These are phyloP conservation scores for Indicator indicator DNA, from an alignment of 2,113 vertebrate genomes.

Conservation along the genomic window DNA sequence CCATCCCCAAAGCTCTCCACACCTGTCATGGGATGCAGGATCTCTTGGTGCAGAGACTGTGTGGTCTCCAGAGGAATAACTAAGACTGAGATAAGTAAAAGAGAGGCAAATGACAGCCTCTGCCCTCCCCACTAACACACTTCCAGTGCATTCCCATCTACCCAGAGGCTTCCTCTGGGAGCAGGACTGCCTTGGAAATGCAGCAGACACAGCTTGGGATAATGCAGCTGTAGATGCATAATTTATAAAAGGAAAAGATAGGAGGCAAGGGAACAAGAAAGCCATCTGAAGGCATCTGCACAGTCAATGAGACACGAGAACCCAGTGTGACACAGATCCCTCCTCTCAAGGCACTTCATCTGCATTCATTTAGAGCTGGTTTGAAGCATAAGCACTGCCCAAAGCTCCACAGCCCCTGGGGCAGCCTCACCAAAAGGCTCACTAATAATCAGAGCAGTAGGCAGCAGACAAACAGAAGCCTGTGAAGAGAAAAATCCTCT, in stretches of 20 bases:
- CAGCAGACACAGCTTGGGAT: background rate
- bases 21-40: background rate
- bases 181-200: background rate
- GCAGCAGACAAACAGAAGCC: background rate
- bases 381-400: background rate
- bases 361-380: background rate
- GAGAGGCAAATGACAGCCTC: background rate
- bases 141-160: background rate
- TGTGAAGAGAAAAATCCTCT: background rate
- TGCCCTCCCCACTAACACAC: background rate
- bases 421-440: background rate
- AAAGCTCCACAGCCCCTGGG: background rate
- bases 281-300: background rate
- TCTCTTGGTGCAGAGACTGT: accelerated
- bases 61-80: background rate
- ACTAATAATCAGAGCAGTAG: background rate
- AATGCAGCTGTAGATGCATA: conserved; percentile 42
- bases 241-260: conserved; percentile 38
- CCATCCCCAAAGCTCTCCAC: background rate
- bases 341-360: background rate
- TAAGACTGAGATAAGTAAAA: conserved; percentile 29
- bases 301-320: background rate
- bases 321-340: background rate
- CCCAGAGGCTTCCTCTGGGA: background rate
- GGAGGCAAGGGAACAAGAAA: background rate